Conservation (phyloP, 2,888 invertebrate genomes). For the Drosophila tanythrix region DNA sequence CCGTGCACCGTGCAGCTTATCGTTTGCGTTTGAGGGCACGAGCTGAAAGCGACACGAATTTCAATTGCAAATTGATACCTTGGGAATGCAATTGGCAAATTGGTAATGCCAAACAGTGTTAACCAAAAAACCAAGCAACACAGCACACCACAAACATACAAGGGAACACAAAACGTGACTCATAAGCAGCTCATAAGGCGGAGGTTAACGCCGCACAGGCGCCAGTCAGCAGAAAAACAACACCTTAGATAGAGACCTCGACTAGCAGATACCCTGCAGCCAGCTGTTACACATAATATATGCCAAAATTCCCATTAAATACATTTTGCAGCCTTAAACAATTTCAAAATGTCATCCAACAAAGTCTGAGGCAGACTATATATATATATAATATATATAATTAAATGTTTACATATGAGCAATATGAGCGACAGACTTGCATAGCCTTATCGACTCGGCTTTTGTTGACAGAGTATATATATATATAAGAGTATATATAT, state of each 20-base stretch:
- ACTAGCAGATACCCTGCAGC: not conserved
- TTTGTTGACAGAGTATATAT: not conserved
- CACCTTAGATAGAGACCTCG: not conserved
- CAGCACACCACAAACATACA: not conserved
- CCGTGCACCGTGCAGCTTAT: conserved; percentile 14
- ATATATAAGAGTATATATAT: too few species aligned
- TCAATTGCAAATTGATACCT: conserved; percentile 59
- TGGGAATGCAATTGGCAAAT: conserved; percentile 56
- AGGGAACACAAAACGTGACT: conserved; percentile 26
- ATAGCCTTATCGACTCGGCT: not conserved
- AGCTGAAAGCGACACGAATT: conserved; percentile 33
- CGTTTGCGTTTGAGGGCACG: conserved; percentile 34
- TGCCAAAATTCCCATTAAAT: not conserved
- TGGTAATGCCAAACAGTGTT: conserved; percentile 29
- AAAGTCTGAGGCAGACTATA: not conserved
- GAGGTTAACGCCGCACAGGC: conserved; percentile 35
- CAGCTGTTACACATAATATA: not conserved
- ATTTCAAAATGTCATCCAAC: not conserved
- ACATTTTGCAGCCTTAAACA: not conserved
- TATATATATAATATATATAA: not conserved
- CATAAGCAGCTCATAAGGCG: conserved; percentile 18
- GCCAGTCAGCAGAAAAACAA: conserved; percentile 55
- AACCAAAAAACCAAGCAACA: conserved; percentile 1
- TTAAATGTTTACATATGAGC: conserved; percentile 20
- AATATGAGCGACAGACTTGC: not conserved